Base-by-base conservation (phyloP, 23 tunicate genomes). In the Clavelina lepadiformis region DNA sequence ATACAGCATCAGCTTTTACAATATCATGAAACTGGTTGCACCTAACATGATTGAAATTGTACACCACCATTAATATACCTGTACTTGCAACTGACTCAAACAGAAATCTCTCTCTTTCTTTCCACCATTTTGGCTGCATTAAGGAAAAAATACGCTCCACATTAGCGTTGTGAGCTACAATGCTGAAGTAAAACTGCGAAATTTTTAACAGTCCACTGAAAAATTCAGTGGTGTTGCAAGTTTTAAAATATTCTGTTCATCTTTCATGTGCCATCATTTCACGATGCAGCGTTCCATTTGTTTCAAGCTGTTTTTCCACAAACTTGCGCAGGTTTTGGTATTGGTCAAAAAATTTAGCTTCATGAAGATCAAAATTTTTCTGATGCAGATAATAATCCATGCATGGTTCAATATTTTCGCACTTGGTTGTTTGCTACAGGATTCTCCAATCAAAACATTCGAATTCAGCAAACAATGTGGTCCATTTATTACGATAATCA, bases 231-330 rank as follows among this genome's bases (percentile, higher is more conserved):
- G 58, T 52, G 11, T 28, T 52, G 58, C 58, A 52, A 52, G 11
- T 8, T 18, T 52, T 6, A 18, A 52, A 52, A 52, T 52, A 52
- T 7, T 52, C n/a, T 52, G 58, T 52, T 28, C 58, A 52, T 6
- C n/a, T 52, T 52, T 52, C 58, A 52, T 52, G 58, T 52, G 58
- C 58, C 58, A 52, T 52, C 58, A 52, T 52, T 52, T 52, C 5
- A 18, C 5, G 58, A 52, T 21, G 24, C n/a, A 18, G 6, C 22
- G n/a, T 18, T 52, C 5, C n/a, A 18, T 52, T 18, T 6, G 58
- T 52, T 52, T n/a, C 5, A n/a, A n/a, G n/a, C n/a, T n/a, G n/a
- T n/a, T n/a, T n/a, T n/a, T n/a, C n/a, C n/a, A n/a, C 58, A 52
- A 52, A 52, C 24, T 52, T 52, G n/a, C 18, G 24, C 18, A 6